Evolutionary conservation across 1,140 invertebrate genomes (phyloP).

Genomic region (Schlechtendalia chinensis): DNA sequence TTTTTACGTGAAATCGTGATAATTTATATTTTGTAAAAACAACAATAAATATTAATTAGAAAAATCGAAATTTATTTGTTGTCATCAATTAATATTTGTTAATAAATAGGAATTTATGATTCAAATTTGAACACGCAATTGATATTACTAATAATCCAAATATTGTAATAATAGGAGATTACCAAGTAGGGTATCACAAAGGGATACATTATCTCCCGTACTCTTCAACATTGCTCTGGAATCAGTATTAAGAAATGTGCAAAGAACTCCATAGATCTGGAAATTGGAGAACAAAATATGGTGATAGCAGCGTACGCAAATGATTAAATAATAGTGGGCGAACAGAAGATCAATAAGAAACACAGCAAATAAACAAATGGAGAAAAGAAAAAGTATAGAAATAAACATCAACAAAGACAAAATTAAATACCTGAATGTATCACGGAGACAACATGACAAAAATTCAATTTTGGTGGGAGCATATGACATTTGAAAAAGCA

Average conservation of each 20-base stretch:
- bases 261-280: conserved; percentile 1
- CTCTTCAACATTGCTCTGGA: conserved; percentile 10
- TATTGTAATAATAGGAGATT: too few relatives aligned
- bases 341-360: background rate
- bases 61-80: too few relatives aligned
- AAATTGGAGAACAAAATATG: conserved; percentile 23
- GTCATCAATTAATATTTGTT: too few relatives aligned
- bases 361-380: background rate
- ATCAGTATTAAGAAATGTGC: background rate
- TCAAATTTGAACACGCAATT: too few relatives aligned
- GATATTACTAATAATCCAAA: too few relatives aligned
- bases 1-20: too few relatives aligned
- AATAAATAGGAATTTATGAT: too few relatives aligned
- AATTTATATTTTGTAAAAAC: too few relatives aligned
- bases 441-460: background rate
- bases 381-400: background rate
- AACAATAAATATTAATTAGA: too few relatives aligned
- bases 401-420: background rate
- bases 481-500: background rate
- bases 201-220: conserved; percentile 10
- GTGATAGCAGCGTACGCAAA: conserved; percentile 11
- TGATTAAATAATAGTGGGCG: background rate
- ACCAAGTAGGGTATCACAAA: background rate
- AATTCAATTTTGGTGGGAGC: background rate
- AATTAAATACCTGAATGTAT: background rate